Evolutionary conservation across 2,888 invertebrate genomes (phyloP).

Genomic region (Priapulus caudatus): DNA sequence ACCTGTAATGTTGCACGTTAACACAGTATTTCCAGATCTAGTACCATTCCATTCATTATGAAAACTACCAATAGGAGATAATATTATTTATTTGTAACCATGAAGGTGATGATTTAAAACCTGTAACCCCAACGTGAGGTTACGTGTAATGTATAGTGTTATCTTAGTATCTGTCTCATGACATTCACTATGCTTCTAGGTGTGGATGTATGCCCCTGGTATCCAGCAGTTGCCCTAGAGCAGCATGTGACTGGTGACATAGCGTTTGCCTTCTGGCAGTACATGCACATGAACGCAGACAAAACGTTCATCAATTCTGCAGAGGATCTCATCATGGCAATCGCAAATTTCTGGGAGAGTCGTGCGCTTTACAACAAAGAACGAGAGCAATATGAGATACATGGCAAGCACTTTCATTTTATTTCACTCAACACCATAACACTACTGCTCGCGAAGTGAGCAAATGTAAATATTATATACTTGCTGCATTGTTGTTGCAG

Average conservation of each 20-base stretch:
- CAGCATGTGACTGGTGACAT: conserved; percentile 31
- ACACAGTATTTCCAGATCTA: not conserved
- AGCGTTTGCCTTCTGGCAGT: conserved; percentile 31
- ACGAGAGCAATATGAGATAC: conserved; percentile 28
- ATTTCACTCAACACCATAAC: too few species aligned
- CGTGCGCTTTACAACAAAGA: conserved; percentile 22
- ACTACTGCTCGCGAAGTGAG: too few species aligned
- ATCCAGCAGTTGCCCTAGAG: not conserved
- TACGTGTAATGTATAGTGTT: too few species aligned
- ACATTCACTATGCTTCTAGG: conserved; percentile 7
- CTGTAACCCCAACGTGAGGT: too few species aligned
- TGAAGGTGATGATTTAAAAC: too few species aligned
- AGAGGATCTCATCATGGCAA: conserved; percentile 26
- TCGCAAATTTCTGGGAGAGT: conserved; percentile 33
- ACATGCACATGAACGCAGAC: conserved; percentile 25
- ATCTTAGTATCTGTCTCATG: too few species aligned
- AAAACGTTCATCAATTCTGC: conserved; percentile 20
- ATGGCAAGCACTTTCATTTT: conserved; percentile 21
- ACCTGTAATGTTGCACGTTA: conserved; percentile 15
- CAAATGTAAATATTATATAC: too few species aligned
- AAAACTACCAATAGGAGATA: too few species aligned
- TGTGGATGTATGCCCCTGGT: conserved; percentile 5
- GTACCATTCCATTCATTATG: too few species aligned
- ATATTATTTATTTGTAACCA: too few species aligned
- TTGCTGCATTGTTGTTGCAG: too few species aligned